Conservation (phyloP, 1,140 invertebrate species). For the Hyposmocoma kahamanoa region DNA sequence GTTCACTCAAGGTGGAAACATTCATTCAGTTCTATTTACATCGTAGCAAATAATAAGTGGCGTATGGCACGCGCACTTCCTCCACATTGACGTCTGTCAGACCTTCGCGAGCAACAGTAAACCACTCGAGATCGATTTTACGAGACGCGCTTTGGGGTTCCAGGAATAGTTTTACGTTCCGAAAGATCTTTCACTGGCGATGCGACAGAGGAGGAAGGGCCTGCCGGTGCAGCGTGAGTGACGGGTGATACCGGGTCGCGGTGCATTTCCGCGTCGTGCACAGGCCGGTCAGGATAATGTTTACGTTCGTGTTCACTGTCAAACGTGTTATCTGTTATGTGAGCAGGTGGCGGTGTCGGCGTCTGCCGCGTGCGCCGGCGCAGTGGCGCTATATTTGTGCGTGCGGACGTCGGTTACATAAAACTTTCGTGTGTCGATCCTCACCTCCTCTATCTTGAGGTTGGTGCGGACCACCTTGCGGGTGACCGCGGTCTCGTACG, state of each 20-base stretch:
- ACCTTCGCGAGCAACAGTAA: constrained; percentile 38
- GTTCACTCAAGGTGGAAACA: constrained; percentile 64
- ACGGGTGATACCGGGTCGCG: neutral
- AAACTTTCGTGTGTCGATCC: constrained; percentile 53
- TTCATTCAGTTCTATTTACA: constrained; percentile 70
- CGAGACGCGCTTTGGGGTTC: constrained; percentile 24
- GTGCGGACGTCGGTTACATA: constrained; percentile 56
- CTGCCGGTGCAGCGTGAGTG: neutral
- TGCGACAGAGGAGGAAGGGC: constrained; percentile 14
- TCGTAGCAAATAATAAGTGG: constrained; percentile 51
- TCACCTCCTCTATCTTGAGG: constrained; percentile 80
- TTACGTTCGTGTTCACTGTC: constrained; percentile 64
- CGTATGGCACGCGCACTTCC: constrained; percentile 49
- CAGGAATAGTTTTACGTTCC: constrained; percentile 43
- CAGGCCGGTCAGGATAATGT: constrained; percentile 31
- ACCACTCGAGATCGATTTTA: constrained; percentile 29
- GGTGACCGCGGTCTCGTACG: constrained; percentile 76
- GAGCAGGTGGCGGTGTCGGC: constrained; percentile 51
- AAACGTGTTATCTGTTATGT: constrained; percentile 62
- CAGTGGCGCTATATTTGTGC: constrained; percentile 44
- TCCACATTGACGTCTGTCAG: constrained; percentile 52
- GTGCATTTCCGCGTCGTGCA: constrained; percentile 11
- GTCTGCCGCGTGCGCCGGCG: constrained; percentile 38
- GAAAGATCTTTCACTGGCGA: constrained; percentile 23
- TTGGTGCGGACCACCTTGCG: constrained; percentile 78